Conservation (phyloP, 1,140 invertebrate species). For the Papilio xuthus region DNA sequence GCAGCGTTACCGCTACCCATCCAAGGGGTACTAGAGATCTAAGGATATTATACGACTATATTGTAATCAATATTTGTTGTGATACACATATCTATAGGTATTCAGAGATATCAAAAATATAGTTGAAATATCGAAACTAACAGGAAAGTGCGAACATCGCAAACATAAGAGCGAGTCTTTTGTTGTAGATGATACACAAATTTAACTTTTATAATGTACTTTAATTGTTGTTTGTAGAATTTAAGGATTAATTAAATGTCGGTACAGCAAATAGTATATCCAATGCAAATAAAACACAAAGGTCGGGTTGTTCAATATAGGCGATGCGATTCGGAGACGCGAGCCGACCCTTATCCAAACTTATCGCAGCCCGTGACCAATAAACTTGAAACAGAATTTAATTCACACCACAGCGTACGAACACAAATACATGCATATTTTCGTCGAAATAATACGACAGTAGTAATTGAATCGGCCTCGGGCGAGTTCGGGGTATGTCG, state of each 20-base stretch:
- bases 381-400: slow-evolving; percentile 79
- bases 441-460: slow-evolving; percentile 79
- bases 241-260: not conserved
- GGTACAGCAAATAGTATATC: not conserved
- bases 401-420: slow-evolving; percentile 75
- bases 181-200: too few species aligned
- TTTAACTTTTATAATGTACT: not conserved
- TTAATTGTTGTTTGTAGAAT: not conserved
- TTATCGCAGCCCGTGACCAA: slow-evolving; percentile 74
- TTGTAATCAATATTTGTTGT: not conserved
- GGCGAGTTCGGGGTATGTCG: slow-evolving; percentile 75
- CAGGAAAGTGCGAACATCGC: too few species aligned
- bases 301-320: slow-evolving; percentile 47
- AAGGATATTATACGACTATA: not conserved
- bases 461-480: slow-evolving; percentile 81
- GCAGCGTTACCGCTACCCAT: not conserved
- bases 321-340: slow-evolving; percentile 43
- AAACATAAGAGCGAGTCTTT: too few species aligned
- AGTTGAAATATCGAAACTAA: too few species aligned
- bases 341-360: slow-evolving; percentile 66
- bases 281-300: slow-evolving; percentile 37
- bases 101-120: too few species aligned
- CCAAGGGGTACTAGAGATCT: not conserved
- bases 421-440: slow-evolving; percentile 79
- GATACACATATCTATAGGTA: not conserved